Evolutionary conservation across 2,797 vertebrate genomes (phyloP), one percentile per base, ranked within the genome.

Genomic region (Lagodon rhomboides): DNA sequence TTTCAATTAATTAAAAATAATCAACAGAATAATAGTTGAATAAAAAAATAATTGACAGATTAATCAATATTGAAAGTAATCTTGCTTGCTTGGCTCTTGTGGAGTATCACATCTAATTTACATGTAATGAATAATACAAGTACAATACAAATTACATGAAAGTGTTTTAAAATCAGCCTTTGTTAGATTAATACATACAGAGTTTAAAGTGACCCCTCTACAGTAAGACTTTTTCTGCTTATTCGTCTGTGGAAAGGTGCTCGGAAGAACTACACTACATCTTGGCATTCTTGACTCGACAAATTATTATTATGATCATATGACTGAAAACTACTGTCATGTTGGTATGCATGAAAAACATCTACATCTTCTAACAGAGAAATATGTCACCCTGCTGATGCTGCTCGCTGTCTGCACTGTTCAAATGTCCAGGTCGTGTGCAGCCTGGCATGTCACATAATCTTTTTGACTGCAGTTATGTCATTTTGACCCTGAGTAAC

Each of bases 381-480:
- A 70, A 47, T 44, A 12, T 3, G 47, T 61, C 2, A 1, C 3
- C 2, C 8, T n/a, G 23, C 22, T 63, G 17, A 16, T 13, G 13
- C 34, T 7, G 34, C 20, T 55, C 71, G 7, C 55, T 59, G 46
- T 20, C 46, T 44, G 23, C 41, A 23, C 54, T 17, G 17, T 43
- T 13, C 1, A 18, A 16, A 4, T 30, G 13, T 49, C 61, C 54
- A 60, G 22, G 27, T 59, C 15, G 8, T 51, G 51, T 20, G 12
- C 22, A 44, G 16, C 30, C 43, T 22, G 11, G 2, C 55, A 16
- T 76, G 62, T 49, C 34, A 47, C 20, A 25, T 66, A 49, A 72
- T 63, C 12, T 27, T 13, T 60, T 20, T 60, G 25, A 64, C 27
- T 73, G 47, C 47, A 51, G 34, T 61, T 50, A 56, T 54, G 44